Evolutionary conservation across 2,113 vertebrate species (phyloP), one percentile per base, ranked within the genome.

Genomic region (Oxyura jamaicensis): DNA sequence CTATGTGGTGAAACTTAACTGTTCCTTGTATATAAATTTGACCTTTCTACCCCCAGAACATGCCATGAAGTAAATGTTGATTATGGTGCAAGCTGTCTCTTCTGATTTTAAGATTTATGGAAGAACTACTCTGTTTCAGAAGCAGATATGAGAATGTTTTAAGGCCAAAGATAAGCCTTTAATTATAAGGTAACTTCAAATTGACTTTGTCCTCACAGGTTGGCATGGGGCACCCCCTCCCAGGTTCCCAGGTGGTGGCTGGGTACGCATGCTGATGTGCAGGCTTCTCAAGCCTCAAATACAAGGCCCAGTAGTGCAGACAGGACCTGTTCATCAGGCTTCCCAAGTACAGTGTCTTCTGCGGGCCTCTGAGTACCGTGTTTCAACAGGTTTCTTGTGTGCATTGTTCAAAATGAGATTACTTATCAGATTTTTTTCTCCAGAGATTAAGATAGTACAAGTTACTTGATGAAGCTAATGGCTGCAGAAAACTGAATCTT

Each of bases 171-270:
- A 33, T 41, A 31, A 86, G 1, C 25, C 28, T 50, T 50, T 50
- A 23, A 50, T 50, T 50, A 23, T 22, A 50, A 13, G 22, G 7
- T 50, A 13, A 3, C 44, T 42, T 33, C 41, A 44, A 76, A 20
- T 48, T 74, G 4, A 3, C 8, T 73, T 89, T 83, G 33, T 80
- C 63, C 16, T 80, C 15, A 13, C 3, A 2, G 20, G 29, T 8
- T 1, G 1, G 13, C 26, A 13, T 2, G 3, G 44, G 29, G 13
- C 11, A 35, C 16, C 50, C 8, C 12, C 35, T 39, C 39, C 39
- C 8, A 33, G 17, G 8, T 68, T 73, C 46, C 17, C 2, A 6
- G 11, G 25, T 7, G 23, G 8, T 11, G 46, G 2, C 12, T 91
- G 41, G 31, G 29, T 48, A 2, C 41, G 63, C 22, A n/a, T 56